Conservation (phyloP, 2,797 vertebrate genomes). For the Myripristis jacobus region DNA sequence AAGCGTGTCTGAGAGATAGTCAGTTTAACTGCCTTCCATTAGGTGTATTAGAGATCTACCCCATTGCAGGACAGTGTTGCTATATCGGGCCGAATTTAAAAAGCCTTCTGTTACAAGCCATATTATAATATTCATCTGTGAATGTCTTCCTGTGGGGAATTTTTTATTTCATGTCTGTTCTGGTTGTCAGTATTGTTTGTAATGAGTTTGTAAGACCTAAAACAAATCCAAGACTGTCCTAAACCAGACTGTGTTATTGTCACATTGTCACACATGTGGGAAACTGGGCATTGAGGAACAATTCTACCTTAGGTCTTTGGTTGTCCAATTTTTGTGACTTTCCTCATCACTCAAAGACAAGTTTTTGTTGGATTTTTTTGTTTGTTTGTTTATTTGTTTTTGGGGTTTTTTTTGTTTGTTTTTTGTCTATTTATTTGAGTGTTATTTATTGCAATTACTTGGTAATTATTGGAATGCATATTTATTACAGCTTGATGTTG, state of each 20-base stretch:
- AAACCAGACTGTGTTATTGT: constrained; percentile 22
- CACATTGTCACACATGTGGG: constrained; percentile 16
- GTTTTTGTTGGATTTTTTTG: too few species aligned
- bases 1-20: constrained; percentile 8
- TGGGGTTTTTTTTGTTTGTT: constrained; percentile 37
- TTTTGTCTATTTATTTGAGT: constrained; percentile 65
- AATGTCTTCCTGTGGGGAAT: constrained; percentile 47
- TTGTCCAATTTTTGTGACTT: constrained; percentile 25
- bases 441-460: constrained; percentile 71
- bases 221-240: constrained; percentile 18
- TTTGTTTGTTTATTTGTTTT: constrained; percentile 71
- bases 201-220: constrained; percentile 2
- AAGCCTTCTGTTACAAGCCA: constrained; percentile 52
- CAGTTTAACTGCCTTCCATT: constrained; percentile 37
- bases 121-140: constrained; percentile 44
- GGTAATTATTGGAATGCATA: constrained; percentile 54
- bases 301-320: constrained; percentile 26
- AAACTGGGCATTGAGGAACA: constrained; percentile 48
- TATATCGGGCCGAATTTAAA: constrained; percentile 24
- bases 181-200: constrained; percentile 27
- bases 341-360: constrained; percentile 34
- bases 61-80: constrained; percentile 35
- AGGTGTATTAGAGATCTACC: constrained; percentile 13
- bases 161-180: constrained; percentile 11
- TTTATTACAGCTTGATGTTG: constrained; percentile 74